Evolutionary conservation across 2,888 invertebrate genomes (phyloP).

Genomic region (Plutella xylostella): DNA sequence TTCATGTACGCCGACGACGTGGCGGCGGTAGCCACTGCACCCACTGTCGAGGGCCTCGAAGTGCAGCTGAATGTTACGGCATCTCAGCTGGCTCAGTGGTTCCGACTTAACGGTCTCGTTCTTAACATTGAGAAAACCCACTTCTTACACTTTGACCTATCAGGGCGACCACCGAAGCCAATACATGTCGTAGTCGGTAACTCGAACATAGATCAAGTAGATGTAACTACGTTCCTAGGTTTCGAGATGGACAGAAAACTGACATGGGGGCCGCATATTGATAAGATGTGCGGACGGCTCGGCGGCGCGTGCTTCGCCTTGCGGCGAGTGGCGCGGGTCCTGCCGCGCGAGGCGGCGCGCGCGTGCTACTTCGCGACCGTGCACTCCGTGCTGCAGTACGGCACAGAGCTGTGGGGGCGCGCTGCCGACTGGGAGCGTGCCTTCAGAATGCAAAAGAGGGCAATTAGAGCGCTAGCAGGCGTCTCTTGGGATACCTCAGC

Average conservation of each 20-base stretch:
- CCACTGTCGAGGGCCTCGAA: too few relatives aligned
- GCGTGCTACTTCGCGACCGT: conserved; percentile 12
- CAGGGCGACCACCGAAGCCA: too few relatives aligned
- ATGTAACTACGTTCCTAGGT: conserved; percentile 3
- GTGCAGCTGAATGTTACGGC: too few relatives aligned
- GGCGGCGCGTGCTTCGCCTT: conserved; percentile 9
- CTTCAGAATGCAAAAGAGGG: conserved; percentile 10
- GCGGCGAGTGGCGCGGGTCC: neutral
- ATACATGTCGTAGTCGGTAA: too few relatives aligned
- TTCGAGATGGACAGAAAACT: conserved; percentile 8
- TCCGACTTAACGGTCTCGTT: too few relatives aligned
- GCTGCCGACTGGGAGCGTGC: conserved; percentile 10
- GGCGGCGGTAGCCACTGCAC: too few relatives aligned
- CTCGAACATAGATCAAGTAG: neutral
- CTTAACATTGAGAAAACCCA: too few relatives aligned
- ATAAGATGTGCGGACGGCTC: conserved; percentile 4
- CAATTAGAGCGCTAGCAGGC: neutral
- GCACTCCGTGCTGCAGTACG: conserved; percentile 9
- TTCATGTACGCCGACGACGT: too few relatives aligned
- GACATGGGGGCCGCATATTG: conserved; percentile 6
- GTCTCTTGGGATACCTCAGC: neutral
- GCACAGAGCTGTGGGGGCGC: conserved; percentile 9
- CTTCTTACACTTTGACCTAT: too few relatives aligned
- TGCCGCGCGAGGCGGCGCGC: conserved; percentile 1
- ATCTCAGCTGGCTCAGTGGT: too few relatives aligned